A percentile compares a stretch with the other conserved stretches of the same genome.
Conservation (phyloP, 2,888 invertebrate genomes). For the Lamproptera curius region DNA sequence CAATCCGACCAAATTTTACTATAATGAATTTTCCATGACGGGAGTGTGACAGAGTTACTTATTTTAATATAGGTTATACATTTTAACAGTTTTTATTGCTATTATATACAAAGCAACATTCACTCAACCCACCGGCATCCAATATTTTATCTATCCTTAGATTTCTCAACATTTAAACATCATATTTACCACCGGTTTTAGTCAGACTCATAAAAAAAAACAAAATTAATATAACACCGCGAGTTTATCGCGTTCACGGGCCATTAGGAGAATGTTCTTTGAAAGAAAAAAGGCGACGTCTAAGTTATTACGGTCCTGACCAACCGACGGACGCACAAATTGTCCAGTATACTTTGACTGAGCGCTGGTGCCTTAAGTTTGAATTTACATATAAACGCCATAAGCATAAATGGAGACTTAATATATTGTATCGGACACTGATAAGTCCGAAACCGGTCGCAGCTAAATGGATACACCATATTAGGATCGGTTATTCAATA, state of each 20-base stretch:
- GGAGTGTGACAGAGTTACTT: too few species aligned
- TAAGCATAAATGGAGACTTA: constrained; percentile 8
- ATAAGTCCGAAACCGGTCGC: constrained; percentile 12
- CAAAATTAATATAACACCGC: constrained; percentile 22
- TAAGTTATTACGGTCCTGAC: constrained; percentile 33
- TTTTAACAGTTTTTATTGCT: too few species aligned
- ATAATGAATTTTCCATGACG: too few species aligned
- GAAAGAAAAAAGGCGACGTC: constrained; percentile 29
- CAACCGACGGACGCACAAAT: constrained; percentile 41
- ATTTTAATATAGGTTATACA: too few species aligned
- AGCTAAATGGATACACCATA: not conserved
- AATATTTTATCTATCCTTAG: too few species aligned
- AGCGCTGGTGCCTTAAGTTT: constrained; percentile 1
- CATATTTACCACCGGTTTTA: too few species aligned
- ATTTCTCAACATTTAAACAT: too few species aligned
- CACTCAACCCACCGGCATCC: too few species aligned
- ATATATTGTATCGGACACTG: constrained; percentile 2
- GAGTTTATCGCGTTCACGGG: constrained; percentile 29
- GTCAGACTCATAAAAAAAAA: not conserved
- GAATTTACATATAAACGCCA: constrained; percentile 17
- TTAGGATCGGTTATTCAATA: not conserved
- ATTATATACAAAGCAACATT: too few species aligned
- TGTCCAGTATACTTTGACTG: constrained; percentile 35
- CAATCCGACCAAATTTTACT: too few species aligned
- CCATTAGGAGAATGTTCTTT: constrained; percentile 34